Evolutionary conservation across 2,888 invertebrate genomes (phyloP), one percentile per base, ranked within the genome.

Genomic region (Parnassius smintheus): DNA sequence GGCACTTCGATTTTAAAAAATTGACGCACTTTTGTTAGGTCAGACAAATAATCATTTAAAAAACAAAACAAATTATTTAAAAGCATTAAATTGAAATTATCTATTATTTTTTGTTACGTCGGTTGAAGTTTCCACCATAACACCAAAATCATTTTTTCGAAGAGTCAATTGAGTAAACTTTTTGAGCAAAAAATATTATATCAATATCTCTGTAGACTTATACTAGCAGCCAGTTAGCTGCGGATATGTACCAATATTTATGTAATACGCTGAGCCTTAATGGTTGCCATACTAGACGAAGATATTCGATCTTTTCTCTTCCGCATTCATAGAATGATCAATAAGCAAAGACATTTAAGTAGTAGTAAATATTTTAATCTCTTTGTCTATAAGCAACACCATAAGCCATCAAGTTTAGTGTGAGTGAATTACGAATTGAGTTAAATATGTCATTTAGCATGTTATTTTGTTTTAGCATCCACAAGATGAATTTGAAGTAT

Each of bases 251-350:
- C 59, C n/a, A 60, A 63, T 60, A 53, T 52, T 59, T 12, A 46
- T 46, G 46, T 56, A 52, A 60, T 46, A 55, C 52, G 22, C 25
- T 44, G 9, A 35, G 56, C 44, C 56, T 56, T 62, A 59, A 59
- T 56, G 53, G 56, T 25, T 42, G 56, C 35, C 48, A 55, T 61
- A 61, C 65, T 50, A 59, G 48, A 57, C 61, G 52, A 22, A 56
- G 59, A 58, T 52, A 59, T 62, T 56, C 48, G 48, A 61, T 62
- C 61, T 65, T 65, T 64, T 65, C 65, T 53, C 65, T 65, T 65
- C 65, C 65, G 61, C 65, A 56, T 65, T 65, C 61, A 44, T 56
- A 48, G 61, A 56, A 48, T 59, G 61, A 56, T 59, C 1, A 56
- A 56, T 59, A 63, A 18, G 18, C 18, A 18, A 18, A 18, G 18